Percentiles rank a stretch among this genome's conserved stretches.
phyloP scores from a whole-genome alignment of 2,888 invertebrate genomes.

The Ectemnius lituratus region DNA sequence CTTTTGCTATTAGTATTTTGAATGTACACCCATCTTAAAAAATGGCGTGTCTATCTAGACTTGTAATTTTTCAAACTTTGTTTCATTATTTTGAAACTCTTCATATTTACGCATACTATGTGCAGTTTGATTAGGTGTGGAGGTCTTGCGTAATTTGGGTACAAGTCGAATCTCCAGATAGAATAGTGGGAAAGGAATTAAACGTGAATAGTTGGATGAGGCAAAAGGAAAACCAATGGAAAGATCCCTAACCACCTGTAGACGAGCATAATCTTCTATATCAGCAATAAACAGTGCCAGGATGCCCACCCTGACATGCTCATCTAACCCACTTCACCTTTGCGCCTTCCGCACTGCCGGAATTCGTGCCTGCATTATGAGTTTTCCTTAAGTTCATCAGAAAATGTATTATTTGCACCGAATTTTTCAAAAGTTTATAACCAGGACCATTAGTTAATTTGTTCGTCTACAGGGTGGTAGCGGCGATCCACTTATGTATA shows the following conservation, averaged over 20 bases:
- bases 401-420: neutral
- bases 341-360: neutral
- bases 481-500: conserved; percentile 48
- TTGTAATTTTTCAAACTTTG: no score
- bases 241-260: neutral
- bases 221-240: neutral
- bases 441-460: neutral
- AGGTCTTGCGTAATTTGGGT: no score
- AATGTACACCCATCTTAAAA: no score
- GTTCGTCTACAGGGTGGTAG: conserved; percentile 52
- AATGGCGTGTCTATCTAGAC: no score
- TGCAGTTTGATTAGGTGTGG: no score
- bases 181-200: no score
- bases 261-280: neutral
- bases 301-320: neutral
- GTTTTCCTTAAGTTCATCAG: neutral
- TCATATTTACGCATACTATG: no score
- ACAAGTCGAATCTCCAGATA: no score
- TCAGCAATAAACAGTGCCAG: neutral
- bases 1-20: no score
- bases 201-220: neutral
- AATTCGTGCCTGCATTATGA: conserved; percentile 16
- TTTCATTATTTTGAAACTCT: no score
- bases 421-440: no score
- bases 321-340: neutral